phyloP scores from a whole-genome alignment of 2,888 invertebrate species.

The Branchellion lobata region DNA sequence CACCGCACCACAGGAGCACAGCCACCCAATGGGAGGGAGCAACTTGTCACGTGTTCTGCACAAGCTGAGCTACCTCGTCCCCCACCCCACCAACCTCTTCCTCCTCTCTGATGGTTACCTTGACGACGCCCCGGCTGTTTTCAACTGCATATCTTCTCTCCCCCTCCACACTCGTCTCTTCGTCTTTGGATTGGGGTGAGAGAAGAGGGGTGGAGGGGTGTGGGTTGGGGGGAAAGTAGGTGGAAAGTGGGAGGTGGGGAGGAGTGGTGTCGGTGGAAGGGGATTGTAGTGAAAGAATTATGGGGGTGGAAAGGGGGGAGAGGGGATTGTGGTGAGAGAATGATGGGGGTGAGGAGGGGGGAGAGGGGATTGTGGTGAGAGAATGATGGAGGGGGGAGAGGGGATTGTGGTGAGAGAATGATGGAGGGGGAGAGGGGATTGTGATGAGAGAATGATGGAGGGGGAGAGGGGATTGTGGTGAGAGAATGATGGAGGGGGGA shows the following conservation, averaged over 20 bases:
- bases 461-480: too few species aligned
- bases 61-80: neutral
- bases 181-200: conserved; percentile 27
- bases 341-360: too few species aligned
- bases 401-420: too few species aligned
- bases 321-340: too few species aligned
- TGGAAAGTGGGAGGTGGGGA: neutral
- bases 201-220: neutral
- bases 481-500: too few species aligned
- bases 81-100: neutral
- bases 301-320: too few species aligned
- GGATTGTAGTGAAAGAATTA: too few species aligned
- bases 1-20: neutral
- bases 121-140: neutral
- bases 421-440: too few species aligned
- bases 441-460: too few species aligned
- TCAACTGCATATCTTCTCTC: neutral
- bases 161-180: conserved; percentile 18
- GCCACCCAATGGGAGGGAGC: neutral
- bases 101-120: conserved; percentile 37
- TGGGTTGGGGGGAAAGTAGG: neutral
- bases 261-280: too few species aligned
- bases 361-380: too few species aligned
- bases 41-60: neutral
- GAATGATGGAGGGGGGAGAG: too few species aligned